Percentiles rank a stretch among this genome's conserved stretches.
Conservation (phyloP, 1,140 invertebrate species). For the Amphibalanus amphitrite region DNA sequence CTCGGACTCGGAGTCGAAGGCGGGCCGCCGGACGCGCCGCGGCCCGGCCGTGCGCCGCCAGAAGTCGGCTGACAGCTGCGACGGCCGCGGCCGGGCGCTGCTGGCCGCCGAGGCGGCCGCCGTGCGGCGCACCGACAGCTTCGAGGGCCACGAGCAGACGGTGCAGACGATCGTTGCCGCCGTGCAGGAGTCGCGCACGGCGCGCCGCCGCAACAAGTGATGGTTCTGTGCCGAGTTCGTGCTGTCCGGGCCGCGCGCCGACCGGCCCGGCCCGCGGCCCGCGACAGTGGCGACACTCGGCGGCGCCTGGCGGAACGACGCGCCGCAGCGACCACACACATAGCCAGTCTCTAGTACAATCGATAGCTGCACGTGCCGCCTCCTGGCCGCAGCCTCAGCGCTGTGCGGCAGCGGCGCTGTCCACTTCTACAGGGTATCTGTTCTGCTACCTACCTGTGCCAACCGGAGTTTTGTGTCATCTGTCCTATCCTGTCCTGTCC, state of each 20-base stretch:
- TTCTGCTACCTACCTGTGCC: no score
- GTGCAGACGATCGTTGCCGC: slow-evolving; percentile 48
- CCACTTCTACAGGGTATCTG: no score
- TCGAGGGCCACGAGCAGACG: slow-evolving; percentile 51
- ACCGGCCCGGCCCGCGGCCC: no score
- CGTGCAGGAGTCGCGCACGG: slow-evolving; percentile 42
- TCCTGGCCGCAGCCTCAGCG: no score
- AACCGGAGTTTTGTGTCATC: no score
- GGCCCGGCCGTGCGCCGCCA: slow-evolving; percentile 5
- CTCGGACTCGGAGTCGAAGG: slow-evolving; percentile 9
- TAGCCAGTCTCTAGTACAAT: no score
- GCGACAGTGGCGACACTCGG: background rate
- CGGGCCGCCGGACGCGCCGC: slow-evolving; percentile 8
- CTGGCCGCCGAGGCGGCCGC: slow-evolving; percentile 28
- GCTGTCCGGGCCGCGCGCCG: background rate
- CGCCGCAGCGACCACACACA: no score
- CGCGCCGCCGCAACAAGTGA: background rate
- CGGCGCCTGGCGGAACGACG: background rate
- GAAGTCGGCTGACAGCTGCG: slow-evolving; percentile 3
- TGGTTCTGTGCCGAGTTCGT: slow-evolving; percentile 1
- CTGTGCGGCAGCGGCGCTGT: no score
- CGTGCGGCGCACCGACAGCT: slow-evolving; percentile 43
- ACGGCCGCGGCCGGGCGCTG: slow-evolving; percentile 9
- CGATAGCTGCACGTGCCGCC: no score
- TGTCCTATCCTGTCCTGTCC: no score